Percentiles rank a stretch among this genome's conserved stretches.
Evolutionary conservation across 2,113 vertebrate species (phyloP).

Genomic region (Heterotis niloticus): DNA sequence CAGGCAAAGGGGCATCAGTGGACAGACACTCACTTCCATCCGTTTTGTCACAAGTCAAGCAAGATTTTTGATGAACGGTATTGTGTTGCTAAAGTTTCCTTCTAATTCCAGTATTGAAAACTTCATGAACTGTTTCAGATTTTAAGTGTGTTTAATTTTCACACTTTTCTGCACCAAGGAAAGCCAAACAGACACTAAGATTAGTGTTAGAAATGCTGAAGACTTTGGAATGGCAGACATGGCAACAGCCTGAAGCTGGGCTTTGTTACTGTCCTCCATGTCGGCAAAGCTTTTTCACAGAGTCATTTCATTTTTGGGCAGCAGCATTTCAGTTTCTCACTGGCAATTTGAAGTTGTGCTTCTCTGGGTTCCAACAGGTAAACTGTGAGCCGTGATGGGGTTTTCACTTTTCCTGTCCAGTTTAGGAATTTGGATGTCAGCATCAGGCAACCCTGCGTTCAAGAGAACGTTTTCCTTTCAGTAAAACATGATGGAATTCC

Average conservation of each 20-base stretch:
- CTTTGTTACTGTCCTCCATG: conserved; percentile 13
- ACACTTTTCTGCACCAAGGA: not conserved
- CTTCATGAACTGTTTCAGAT: too few species aligned
- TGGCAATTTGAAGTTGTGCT: conserved; percentile 5
- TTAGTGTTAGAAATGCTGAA: not conserved
- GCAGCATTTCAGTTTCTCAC: conserved; percentile 2
- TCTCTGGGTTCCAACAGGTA: conserved; percentile 15
- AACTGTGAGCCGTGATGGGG: not conserved
- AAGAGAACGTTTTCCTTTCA: conserved; percentile 21
- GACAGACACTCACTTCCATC: not conserved
- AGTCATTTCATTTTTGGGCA: not conserved
- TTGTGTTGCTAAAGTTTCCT: too few species aligned
- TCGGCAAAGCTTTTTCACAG: conserved; percentile 6
- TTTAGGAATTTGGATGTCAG: conserved; percentile 9
- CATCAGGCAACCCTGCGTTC: not conserved
- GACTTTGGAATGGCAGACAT: conserved; percentile 23
- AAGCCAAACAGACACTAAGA: conserved; percentile 6
- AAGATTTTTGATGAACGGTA: not conserved
- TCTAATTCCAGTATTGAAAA: too few species aligned
- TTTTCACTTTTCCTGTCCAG: not conserved
- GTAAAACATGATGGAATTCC: not conserved
- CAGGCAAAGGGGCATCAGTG: too few species aligned
- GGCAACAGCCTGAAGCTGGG: conserved; percentile 1
- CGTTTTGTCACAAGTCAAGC: not conserved
- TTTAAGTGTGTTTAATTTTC: not conserved